Evolutionary conservation across 2,888 invertebrate species (phyloP), one percentile per base, ranked within the genome.

Genomic region (Ctena decussata): DNA sequence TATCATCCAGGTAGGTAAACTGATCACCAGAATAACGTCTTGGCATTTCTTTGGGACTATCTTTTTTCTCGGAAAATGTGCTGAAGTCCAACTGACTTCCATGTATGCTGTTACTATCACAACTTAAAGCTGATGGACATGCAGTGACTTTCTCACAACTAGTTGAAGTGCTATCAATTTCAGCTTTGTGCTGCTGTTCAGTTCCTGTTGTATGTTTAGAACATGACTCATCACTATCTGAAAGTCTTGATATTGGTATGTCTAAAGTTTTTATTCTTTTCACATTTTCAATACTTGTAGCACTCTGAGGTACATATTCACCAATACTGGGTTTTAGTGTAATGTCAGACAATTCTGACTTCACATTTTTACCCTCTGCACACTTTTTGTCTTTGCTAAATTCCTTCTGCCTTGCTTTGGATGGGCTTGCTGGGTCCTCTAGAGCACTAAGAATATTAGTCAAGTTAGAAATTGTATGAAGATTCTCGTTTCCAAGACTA

Each of bases 381-480:
- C 2, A 21, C 30, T 30, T 70, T 15, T 46, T 32, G 18, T 46
- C n/a, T 1, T 57, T 60, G 12, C 8, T 8, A 39, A 49, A 57
- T 37, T 27, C 27, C 30, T 60, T n/a, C 18, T 30, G 32, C 37
- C 37, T 8, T 18, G 24, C 35, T 18, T 46, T 71, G 12, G 21
- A 82, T 27, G 6, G 74, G 44, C 11, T 77, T 84, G 69, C 41
- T 41, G 41, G 72, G 1, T 72, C 11, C 24, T 86, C 88, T 15
- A 86, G 49, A 37, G 82, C 84, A 82, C 84, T 37, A 0, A 88
- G 76, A 72, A 88, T 88, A 57, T 88, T 88, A 12, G 88, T 88
- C 44, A 88, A 73, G 60, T 86, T 86, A 8, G 88, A 88, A 6
- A 88, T 81, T 24, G 81, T 78, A 35, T 79, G 74, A 30, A 88